Base-by-base conservation (phyloP, 2,888 invertebrate species). In the Limnephilus lunatus region DNA sequence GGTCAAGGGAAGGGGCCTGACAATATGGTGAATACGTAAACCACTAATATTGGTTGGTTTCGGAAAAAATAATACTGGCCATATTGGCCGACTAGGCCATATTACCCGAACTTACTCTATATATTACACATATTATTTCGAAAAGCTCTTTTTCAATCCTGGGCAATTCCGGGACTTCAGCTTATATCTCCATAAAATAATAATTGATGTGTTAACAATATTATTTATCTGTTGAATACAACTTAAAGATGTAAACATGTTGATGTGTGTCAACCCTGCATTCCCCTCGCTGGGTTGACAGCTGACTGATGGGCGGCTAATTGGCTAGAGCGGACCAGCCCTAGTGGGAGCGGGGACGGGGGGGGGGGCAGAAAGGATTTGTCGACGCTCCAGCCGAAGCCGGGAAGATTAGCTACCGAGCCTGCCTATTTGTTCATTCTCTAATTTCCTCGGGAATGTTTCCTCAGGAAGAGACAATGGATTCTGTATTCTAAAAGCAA, bases 231-330 rank as follows among this genome's bases (percentile, higher is more conserved):
- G 68, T 25, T 25, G 68, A 68, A 68, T 68, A 2, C 7, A 4
- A 9, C 25, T 31, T 82, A 32, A 82, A 31, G 31, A 4, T 82
- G 15, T 82, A 30, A 32, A 82, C 19, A 32, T 25, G 30, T 82
- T 31, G 11, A n/a, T 11, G 48, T n/a, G 48, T n/a, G 44, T 30
- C 9, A 30, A 11, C 86, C 86, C 86, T 86, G 86, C n/a, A 35
- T 12, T 48, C 19, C 15, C 86, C 15, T n/a, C n/a, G 12, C 85
- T 5, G 86, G 86, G 30, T 44, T 44, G 86, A 86, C 86, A 44
- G 44, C 11, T 86, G 86, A 86, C 86, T 39, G 86, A 86, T 86
- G 86, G 86, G 86, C 86, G 86, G 86, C 86, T 86, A 86, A 86
- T 86, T 86, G 86, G 86, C 48, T 44, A 11, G 86, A 48, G 44